These are phyloP conservation scores for Acronicta leporina DNA, from an alignment of 2,888 invertebrate species.

Conservation along the genomic window DNA sequence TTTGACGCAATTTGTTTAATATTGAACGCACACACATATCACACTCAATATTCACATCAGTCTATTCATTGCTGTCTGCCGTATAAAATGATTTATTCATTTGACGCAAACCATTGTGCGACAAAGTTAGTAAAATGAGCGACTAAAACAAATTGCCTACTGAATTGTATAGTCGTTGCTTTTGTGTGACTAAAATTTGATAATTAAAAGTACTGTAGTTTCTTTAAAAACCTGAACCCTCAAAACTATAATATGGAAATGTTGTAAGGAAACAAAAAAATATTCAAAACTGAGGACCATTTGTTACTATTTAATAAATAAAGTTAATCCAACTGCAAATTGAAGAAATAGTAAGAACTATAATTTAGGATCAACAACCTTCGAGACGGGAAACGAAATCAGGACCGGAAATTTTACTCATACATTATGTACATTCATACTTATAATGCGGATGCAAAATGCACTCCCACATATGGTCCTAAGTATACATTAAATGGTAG, in stretches of 20 bases:
- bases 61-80: slow-evolving; percentile 64
- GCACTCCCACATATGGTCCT: slow-evolving; percentile 46
- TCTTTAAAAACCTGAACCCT: too few relatives aligned
- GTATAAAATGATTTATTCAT: slow-evolving; percentile 71
- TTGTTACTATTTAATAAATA: neutral
- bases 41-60: slow-evolving; percentile 68
- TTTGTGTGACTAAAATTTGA: slow-evolving; percentile 29
- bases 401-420: slow-evolving; percentile 46
- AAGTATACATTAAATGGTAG: slow-evolving; percentile 42
- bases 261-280: too few relatives aligned
- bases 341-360: slow-evolving; percentile 13
- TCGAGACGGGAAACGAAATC: slow-evolving; percentile 37
- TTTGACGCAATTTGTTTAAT: slow-evolving; percentile 58
- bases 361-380: slow-evolving; percentile 44
- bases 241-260: too few relatives aligned
- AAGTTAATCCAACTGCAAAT: slow-evolving; percentile 1
- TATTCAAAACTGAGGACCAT: neutral
- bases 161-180: slow-evolving; percentile 28
- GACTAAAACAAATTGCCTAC: slow-evolving; percentile 52
- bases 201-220: slow-evolving; percentile 14
- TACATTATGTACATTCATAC: slow-evolving; percentile 42
- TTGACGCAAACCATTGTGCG: slow-evolving; percentile 61
- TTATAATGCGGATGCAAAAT: slow-evolving; percentile 56
- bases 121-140: slow-evolving; percentile 49
- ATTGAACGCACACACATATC: slow-evolving; percentile 56